Evolutionary conservation across 2,888 invertebrate species (phyloP).

Genomic region (Philonicus albiceps): DNA sequence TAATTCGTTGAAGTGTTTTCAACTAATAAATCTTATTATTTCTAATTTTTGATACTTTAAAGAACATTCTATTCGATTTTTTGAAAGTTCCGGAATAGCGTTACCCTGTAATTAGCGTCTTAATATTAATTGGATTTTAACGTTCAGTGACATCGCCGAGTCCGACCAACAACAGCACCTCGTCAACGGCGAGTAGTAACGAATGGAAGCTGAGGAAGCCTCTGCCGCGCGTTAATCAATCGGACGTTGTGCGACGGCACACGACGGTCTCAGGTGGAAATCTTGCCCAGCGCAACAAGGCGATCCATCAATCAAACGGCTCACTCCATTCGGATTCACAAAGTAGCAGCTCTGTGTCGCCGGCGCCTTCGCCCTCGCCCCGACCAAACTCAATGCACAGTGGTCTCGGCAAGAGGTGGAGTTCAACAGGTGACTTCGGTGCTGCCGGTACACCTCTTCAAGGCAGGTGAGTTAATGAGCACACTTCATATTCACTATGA

Average conservation of each 20-base stretch:
- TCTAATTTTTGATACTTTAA: too few species aligned
- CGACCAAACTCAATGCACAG: conserved; percentile 73
- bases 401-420: conserved; percentile 77
- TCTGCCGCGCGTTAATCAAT: conserved; percentile 59
- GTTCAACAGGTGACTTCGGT: conserved; percentile 84
- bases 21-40: too few species aligned
- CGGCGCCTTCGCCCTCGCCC: conserved; percentile 79
- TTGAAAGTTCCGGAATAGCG: too few species aligned
- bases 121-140: not conserved
- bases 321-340: conserved; percentile 84
- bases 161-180: conserved; percentile 50
- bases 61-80: too few species aligned
- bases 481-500: conserved; percentile 36
- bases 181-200: conserved; percentile 53
- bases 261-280: conserved; percentile 52
- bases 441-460: conserved; percentile 49
- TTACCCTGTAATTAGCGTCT: not conserved
- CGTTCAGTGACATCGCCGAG: conserved; percentile 50
- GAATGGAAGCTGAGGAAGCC: conserved; percentile 68
- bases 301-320: conserved; percentile 77
- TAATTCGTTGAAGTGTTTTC: too few species aligned
- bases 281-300: conserved; percentile 72
- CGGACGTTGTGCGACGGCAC: conserved; percentile 47
- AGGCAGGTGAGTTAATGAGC: conserved; percentile 59
- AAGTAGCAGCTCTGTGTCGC: conserved; percentile 84